Percentiles rank a stretch among this genome's conserved stretches.
phyloP scores from a whole-genome alignment of 2,888 invertebrate species.

The Chrysolina haemoptera region DNA sequence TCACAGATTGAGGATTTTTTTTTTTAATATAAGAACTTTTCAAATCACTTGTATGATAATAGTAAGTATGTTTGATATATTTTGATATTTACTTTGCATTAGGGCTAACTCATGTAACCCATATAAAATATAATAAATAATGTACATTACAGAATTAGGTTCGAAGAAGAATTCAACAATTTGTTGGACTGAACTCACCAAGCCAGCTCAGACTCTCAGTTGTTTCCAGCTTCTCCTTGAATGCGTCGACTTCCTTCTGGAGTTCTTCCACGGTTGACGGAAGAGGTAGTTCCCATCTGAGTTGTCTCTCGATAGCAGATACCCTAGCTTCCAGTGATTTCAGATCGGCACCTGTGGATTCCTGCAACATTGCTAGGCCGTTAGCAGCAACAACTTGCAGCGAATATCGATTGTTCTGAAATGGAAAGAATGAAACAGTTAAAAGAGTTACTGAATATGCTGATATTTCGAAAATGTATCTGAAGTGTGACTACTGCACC shows the following conservation, averaged over 20 bases:
- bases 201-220: constrained; percentile 77
- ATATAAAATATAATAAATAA: no score
- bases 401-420: constrained; percentile 53
- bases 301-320: constrained; percentile 73
- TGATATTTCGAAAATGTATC: no score
- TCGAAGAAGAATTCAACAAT: background rate
- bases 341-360: constrained; percentile 70
- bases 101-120: no score
- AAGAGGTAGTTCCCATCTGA: constrained; percentile 72
- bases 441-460: background rate
- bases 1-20: no score
- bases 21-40: no score
- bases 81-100: no score
- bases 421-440: background rate
- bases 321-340: constrained; percentile 74
- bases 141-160: background rate
- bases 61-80: no score
- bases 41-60: no score
- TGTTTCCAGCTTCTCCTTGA: constrained; percentile 75
- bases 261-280: constrained; percentile 73
- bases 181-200: constrained; percentile 67
- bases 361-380: constrained; percentile 68
- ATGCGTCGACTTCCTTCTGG: constrained; percentile 74
- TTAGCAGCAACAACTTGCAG: constrained; percentile 67
- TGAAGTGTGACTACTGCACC: no score